phyloP scores from a whole-genome alignment of 2,797 vertebrate species.

The Anisognathus igniventris region DNA sequence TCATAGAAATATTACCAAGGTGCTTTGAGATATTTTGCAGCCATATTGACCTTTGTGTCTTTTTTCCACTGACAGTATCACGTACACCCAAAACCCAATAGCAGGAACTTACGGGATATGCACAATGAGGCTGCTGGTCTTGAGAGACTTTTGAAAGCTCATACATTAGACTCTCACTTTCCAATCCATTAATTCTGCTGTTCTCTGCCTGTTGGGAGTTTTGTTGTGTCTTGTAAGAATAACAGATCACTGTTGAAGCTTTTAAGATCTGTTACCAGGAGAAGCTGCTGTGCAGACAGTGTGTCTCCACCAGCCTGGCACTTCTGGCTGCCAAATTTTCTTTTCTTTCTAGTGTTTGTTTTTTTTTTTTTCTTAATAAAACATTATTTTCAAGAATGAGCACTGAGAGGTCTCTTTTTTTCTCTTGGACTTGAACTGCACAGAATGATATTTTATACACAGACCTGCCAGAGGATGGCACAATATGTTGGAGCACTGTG shows the following conservation, averaged over 20 bases:
- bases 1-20: constrained; percentile 8
- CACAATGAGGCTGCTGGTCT: constrained; percentile 58
- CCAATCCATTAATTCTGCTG: constrained; percentile 77
- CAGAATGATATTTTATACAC: neutral
- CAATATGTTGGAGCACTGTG: neutral
- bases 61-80: neutral
- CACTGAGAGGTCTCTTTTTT: neutral
- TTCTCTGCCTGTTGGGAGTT: constrained; percentile 73
- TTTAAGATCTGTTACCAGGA: constrained; percentile 57
- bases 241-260: constrained; percentile 65
- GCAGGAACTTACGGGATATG: constrained; percentile 60
- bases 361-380: neutral
- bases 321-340: neutral
- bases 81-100: neutral
- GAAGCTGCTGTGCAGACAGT: constrained; percentile 57
- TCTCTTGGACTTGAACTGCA: neutral
- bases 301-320: constrained; percentile 11
- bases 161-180: constrained; percentile 73
- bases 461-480: neutral
- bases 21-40: constrained; percentile 13
- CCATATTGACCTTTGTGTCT: constrained; percentile 39
- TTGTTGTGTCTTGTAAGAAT: constrained; percentile 72
- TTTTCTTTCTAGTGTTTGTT: neutral
- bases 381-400: neutral
- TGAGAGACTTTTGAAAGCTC: constrained; percentile 68